Base-by-base conservation (phyloP, 2,797 vertebrate species). In the Malacoctenus gilli region DNA sequence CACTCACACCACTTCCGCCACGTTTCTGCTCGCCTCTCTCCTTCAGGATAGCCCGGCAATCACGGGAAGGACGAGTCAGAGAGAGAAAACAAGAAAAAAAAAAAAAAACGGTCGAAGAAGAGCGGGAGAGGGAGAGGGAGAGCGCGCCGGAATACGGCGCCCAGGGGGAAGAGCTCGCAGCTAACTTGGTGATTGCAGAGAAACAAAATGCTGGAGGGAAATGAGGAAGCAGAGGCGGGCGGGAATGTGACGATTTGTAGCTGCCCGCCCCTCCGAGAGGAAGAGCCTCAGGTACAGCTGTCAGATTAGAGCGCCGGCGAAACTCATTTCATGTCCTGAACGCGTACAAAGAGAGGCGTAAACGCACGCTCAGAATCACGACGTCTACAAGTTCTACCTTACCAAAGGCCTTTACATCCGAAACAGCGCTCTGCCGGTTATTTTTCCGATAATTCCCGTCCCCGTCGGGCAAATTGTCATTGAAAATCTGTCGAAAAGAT, bases 161-260 rank as follows among this genome's bases (percentile, higher is more conserved):
- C 66, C 21, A 2, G 31, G 69, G n/a, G 77, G 68, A 59, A 59
- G 60, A 49, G 75, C 68, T 68, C 35, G 69, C 43, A 77, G 78
- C 69, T 69, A 83, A 79, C 54, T 78, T 77, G 53, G 60, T 14
- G 55, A 68, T 82, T 85, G 78, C 65, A 70, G 70, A 55, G 36
- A 76, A 74, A 83, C 76, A 77, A 84, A 85, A 82, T 63, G 73
- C 79, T 79, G 68, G 55, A 46, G 83, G 80, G 67, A 80, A 63
- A 76, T 35, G 16, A 20, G 55, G 37, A 71, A 56, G 64, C 23
- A 13, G 47, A 35, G 32, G 36, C 43, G 31, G 49, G 48, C 23
- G 39, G 50, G 52, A 57, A 56, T 68, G 48, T 62, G 47, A 44
- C 60, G 58, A 79, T 75, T 73, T 75, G 59, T 58, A 60, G 57